These are phyloP conservation scores for Melospiza melodia DNA, from an alignment of 2,113 vertebrate species.

Conservation along the genomic window DNA sequence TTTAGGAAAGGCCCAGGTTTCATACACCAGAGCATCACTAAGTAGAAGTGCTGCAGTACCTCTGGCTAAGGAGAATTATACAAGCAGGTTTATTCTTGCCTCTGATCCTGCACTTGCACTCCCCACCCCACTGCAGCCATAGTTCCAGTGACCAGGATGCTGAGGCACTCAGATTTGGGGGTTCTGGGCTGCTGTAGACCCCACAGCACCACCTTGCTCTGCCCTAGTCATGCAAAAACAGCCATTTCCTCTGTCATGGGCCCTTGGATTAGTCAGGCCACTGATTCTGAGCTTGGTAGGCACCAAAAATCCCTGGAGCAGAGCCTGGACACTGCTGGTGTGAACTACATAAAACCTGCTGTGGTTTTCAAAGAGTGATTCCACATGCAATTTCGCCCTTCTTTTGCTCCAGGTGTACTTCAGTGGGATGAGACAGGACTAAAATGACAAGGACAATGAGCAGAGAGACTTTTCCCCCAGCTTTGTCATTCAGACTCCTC, in stretches of 20 bases:
- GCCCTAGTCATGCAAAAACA: neutral
- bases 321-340: neutral
- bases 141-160: neutral
- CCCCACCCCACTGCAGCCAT: neutral
- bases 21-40: neutral
- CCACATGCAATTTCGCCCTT: neutral
- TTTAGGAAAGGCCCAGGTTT: neutral
- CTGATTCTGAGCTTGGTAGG: neutral
- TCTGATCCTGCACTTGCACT: neutral
- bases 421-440: neutral
- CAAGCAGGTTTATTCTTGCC: accelerated
- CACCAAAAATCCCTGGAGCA: neutral
- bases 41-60: neutral
- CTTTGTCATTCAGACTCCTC: neutral
- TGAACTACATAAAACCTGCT: neutral
- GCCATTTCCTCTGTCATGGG: neutral
- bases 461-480: neutral
- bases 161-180: neutral
- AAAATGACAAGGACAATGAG: neutral
- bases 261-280: neutral
- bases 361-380: neutral
- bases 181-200: neutral
- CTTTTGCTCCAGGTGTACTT: neutral
- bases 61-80: neutral
- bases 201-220: neutral